These are phyloP conservation scores for Psittacula derbiana DNA, from an alignment of 2,797 vertebrate species.

Conservation along the genomic window DNA sequence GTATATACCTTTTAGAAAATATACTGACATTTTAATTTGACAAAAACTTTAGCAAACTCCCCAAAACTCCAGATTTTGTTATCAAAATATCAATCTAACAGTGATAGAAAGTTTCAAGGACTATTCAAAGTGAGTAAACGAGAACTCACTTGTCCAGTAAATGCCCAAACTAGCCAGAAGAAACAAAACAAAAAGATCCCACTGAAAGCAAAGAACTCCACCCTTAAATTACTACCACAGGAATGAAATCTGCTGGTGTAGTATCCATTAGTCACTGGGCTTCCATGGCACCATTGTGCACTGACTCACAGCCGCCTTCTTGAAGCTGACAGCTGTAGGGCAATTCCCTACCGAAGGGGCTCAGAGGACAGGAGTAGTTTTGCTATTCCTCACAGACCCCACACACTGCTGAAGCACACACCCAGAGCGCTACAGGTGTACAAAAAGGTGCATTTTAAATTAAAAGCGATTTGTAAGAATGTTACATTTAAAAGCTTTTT, in stretches of 20 bases:
- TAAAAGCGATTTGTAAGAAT: background rate
- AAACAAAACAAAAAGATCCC: background rate
- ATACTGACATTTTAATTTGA: background rate
- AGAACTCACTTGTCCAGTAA: background rate
- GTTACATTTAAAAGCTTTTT: background rate
- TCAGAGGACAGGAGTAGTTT: background rate
- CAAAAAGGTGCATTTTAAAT: background rate
- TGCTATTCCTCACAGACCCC: background rate
- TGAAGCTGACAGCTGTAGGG: background rate
- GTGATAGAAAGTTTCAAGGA: background rate
- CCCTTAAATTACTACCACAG: background rate
- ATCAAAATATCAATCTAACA: background rate
- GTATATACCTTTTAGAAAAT: background rate
- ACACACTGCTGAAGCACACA: accelerated
- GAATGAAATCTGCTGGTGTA: background rate
- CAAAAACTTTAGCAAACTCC: background rate
- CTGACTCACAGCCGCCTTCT: background rate
- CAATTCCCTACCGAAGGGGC: background rate
- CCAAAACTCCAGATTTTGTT: background rate
- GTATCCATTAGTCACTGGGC: too few species aligned
- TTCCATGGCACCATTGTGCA: accelerated
- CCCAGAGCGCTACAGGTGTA: background rate
- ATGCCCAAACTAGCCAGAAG: background rate
- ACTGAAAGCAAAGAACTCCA: background rate
- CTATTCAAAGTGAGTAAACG: background rate